Conservation (phyloP, 1,140 invertebrate species). For the Drosophila chauvacae region DNA sequence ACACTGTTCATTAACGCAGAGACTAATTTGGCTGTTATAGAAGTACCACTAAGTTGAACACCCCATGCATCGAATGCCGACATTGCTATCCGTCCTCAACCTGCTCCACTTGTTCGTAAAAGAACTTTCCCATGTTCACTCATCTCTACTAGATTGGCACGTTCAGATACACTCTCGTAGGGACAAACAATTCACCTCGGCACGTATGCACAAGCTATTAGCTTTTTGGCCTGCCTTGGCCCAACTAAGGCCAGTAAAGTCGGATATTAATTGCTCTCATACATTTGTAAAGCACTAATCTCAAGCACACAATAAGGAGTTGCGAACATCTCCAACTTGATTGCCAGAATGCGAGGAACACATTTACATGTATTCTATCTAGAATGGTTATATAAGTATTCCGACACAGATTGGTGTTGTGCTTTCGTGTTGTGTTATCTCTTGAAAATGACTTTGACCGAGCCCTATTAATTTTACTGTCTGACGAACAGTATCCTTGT, state of each 20-base stretch:
- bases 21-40: background rate
- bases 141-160: background rate
- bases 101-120: no score
- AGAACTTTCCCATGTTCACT: background rate
- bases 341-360: constrained; percentile 18
- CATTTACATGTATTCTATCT: constrained; percentile 12
- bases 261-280: constrained; percentile 69
- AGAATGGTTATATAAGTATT: background rate
- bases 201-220: constrained; percentile 53
- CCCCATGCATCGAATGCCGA: background rate
- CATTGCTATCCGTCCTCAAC: background rate
- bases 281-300: constrained; percentile 57
- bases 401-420: constrained; percentile 18
- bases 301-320: constrained; percentile 27
- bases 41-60: background rate
- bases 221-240: constrained; percentile 3
- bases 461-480: background rate
- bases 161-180: background rate
- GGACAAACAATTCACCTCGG: constrained; percentile 6
- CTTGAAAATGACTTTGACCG: background rate
- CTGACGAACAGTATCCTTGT: background rate
- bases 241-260: constrained; percentile 12
- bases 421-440: constrained; percentile 14
- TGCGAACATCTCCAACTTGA: constrained; percentile 25
- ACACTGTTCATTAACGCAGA: background rate